Evolutionary conservation across 2,888 invertebrate species (phyloP), one percentile per base, ranked within the genome.

Genomic region (Brachyopa scutellaris): DNA sequence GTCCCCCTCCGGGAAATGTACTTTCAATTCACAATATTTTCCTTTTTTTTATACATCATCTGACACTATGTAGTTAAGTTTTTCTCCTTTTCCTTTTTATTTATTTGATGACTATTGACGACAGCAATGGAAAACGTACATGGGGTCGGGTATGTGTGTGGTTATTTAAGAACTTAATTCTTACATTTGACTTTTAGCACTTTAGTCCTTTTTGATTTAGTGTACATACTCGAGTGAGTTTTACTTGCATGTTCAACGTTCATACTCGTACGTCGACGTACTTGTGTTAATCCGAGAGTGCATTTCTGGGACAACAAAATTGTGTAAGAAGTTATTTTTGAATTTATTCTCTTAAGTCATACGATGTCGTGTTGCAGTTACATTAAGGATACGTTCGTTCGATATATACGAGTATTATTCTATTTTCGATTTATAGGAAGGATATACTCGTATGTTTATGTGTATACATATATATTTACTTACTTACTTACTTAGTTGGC

Each of bases 41-140:
- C 38, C 51, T 33, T 55, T 55, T 47, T 36, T 6, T 51, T 66
- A 15, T 29, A 59, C 59, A 38, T 64, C 51, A 57, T 78, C 51
- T 73, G 64, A 78, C 51, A 42, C 73, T 72, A 59, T 78, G 72
- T 72, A 47, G 72, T 57, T 66, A 21, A 51, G 61, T 59, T 61
- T 47, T 23, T 59, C 59, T 70, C 53, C 31, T 40, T 55, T n/a
- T n/a, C n/a, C n/a, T n/a, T n/a, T n/a, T n/a, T n/a, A n/a, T n/a
- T n/a, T 77, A 77, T 77, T 77, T 70, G 77, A 77, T 77, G 62
- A 62, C 70, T 70, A 55, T 70, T 79, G 78, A 79, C 66, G 73
- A 73, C 66, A 51, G 73, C 23, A 40, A 45, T 19, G 66, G 38
- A 23, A 73, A 61, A 53, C 21, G 29, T 66, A 42, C 36, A 21